A percentile compares a stretch with the other conserved stretches of the same genome.
phyloP scores from a whole-genome alignment of 2,113 vertebrate species.

The Podarcis cretensis region DNA sequence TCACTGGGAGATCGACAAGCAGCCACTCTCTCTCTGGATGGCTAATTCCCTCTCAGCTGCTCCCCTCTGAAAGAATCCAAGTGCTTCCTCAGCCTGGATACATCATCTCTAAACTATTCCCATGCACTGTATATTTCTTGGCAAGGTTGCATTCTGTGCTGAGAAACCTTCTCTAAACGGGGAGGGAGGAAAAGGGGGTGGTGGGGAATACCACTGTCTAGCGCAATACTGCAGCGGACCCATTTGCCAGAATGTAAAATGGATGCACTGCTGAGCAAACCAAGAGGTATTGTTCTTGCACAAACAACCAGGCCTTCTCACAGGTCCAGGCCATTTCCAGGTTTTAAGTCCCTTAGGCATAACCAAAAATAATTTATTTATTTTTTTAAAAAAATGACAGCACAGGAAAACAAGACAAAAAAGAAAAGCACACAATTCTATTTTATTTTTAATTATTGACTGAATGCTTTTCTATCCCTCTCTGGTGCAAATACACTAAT shows the following conservation, averaged over 20 bases:
- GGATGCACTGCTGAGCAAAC: neutral
- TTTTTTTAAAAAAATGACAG: too few relatives aligned
- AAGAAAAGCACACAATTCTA: too few relatives aligned
- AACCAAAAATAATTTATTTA: too few relatives aligned
- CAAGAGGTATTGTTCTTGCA: neutral
- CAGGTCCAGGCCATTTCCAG: too few relatives aligned
- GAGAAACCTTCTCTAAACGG: conserved; percentile 10
- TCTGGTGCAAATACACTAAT: too few relatives aligned
- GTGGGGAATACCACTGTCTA: neutral
- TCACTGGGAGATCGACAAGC: neutral
- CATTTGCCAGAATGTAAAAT: conserved; percentile 14
- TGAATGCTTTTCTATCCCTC: too few relatives aligned
- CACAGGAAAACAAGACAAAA: too few relatives aligned
- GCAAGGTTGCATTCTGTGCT: conserved; percentile 17
- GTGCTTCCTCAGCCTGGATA: neutral
- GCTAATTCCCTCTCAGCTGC: neutral
- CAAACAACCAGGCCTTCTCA: neutral
- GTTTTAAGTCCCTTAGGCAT: too few relatives aligned
- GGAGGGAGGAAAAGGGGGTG: too few relatives aligned
- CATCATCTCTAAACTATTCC: neutral
- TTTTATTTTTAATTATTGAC: too few relatives aligned
- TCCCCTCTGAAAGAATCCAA: neutral
- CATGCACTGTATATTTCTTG: conserved; percentile 22
- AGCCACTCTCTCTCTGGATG: neutral
- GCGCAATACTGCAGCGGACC: conserved; percentile 37